Base-by-base conservation (phyloP, 2,113 vertebrate genomes). In the Crotalus horridus region DNA sequence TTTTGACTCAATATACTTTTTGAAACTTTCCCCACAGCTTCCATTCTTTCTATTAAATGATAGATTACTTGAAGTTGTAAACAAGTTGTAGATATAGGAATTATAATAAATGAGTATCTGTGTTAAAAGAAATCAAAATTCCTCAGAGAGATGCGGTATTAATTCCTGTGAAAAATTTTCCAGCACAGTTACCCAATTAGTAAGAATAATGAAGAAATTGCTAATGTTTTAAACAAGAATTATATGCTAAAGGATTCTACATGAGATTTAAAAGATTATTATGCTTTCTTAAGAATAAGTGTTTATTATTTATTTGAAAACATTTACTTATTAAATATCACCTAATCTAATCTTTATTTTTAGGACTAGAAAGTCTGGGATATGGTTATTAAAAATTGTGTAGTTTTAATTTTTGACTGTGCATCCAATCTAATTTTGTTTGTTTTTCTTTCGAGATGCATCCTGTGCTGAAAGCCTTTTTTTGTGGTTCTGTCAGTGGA, bases 401-500 rank as follows among this genome's bases (percentile, higher is more conserved):
- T 10, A 53, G 48, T 59, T 13, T 13, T 85, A 43, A 23, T 51
- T 51, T 91, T 23, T 3, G 29, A 88, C 33, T 13, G 6, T 58
- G 2, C 15, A 13, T 86, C 15, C 46, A 64, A 81, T 91, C 23
- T 87, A 58, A 85, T 24, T 23, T 2, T 29, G 8, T 61, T 46
- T 23, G 1, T 90, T 29, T 87, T 95, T 26, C 2, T 93, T 92
- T 94, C 10, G 93, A 99, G 98, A 96, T 98, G 92, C 98, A 99
- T 94, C 99, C 99, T 0, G 98, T 97, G 2, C 59, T 99, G 91
- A 99, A 99, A 95, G 99, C 99, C 61, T 99, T 99, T 55, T 96
- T 99, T 95, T 99, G 99, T 0, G 99, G 99, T 87, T 99, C 99
- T 90, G 94, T 99, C 92, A 99, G 99, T 29, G 99, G 99, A 43